Conservation (phyloP, 2,113 vertebrate genomes). For the Tragulus kanchil region DNA sequence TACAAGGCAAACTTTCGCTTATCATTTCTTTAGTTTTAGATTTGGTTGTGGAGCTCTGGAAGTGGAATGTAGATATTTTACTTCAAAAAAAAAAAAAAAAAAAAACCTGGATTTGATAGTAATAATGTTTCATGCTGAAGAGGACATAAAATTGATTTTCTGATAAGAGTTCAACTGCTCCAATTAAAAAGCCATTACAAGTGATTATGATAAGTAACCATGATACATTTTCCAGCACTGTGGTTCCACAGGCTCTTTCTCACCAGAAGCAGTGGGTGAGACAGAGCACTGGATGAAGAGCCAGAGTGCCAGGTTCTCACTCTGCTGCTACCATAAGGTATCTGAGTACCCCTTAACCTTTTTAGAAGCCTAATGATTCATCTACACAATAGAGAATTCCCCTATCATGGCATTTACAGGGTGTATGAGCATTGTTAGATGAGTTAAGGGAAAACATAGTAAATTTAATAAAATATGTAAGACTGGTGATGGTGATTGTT, state of each 20-base stretch:
- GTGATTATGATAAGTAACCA: constrained; percentile 61
- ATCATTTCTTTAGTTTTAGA: neutral
- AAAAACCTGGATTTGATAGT: neutral
- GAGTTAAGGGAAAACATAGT: neutral
- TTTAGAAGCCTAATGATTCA: fast-evolving
- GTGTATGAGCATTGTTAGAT: fast-evolving
- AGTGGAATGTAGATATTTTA: neutral
- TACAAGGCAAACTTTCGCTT: neutral
- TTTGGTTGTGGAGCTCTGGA: neutral
- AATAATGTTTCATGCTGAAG: constrained; percentile 39
- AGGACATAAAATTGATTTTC: constrained; percentile 61
- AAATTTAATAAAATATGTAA: neutral
- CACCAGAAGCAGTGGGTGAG: neutral
- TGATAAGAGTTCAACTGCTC: constrained; percentile 51
- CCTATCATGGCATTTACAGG: fast-evolving
- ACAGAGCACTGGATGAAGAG: neutral
- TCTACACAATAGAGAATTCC: neutral
- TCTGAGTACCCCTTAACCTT: neutral
- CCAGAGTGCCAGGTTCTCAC: no score
- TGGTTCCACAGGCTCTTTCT: neutral
- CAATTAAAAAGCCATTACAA: constrained; percentile 61
- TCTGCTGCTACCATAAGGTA: neutral
- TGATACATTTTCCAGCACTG: neutral
- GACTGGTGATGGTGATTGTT: neutral
- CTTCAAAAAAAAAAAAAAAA: neutral